phyloP scores from a whole-genome alignment of 2,797 vertebrate species.

The Myotis myotis region DNA sequence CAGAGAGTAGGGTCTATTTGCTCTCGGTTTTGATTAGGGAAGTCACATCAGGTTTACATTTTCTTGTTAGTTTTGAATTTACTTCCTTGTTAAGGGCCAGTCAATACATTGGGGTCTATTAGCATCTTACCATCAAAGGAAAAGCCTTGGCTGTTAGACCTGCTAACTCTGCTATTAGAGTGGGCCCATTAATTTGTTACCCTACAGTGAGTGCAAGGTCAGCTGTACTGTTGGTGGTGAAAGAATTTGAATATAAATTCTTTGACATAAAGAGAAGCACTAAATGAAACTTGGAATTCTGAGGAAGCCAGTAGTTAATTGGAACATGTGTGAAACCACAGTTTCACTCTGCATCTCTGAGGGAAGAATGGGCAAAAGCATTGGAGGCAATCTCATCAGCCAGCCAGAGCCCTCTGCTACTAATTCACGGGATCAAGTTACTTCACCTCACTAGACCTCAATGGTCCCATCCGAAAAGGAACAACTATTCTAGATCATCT shows the following conservation, averaged over 20 bases:
- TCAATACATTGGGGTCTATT: constrained; percentile 64
- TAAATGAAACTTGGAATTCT: constrained; percentile 18
- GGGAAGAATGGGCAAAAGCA: background rate
- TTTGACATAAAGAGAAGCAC: background rate
- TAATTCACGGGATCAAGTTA: background rate
- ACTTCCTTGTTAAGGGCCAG: constrained; percentile 78
- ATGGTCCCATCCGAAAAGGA: background rate
- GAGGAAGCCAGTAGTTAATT: background rate
- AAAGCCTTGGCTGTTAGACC: constrained; percentile 56
- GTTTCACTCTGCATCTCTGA: background rate
- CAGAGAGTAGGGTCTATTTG: constrained; percentile 71
- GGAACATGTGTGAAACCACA: background rate
- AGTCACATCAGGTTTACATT: constrained; percentile 71
- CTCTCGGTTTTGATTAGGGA: constrained; percentile 63
- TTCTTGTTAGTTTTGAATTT: constrained; percentile 73
- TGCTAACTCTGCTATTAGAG: constrained; percentile 57
- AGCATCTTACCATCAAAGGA: constrained; percentile 59
- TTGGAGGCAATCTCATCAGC: background rate
- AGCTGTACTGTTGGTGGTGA: background rate
- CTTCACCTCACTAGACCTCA: background rate
- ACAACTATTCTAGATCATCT: background rate
- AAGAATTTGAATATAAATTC: constrained; percentile 44
- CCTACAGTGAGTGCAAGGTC: constrained; percentile 66
- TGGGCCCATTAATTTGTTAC: constrained; percentile 16
- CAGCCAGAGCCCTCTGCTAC: background rate